Evolutionary conservation across 1,140 invertebrate genomes (phyloP), one percentile per base, ranked within the genome.

Genomic region (Pseudomyrmex pallidus): DNA sequence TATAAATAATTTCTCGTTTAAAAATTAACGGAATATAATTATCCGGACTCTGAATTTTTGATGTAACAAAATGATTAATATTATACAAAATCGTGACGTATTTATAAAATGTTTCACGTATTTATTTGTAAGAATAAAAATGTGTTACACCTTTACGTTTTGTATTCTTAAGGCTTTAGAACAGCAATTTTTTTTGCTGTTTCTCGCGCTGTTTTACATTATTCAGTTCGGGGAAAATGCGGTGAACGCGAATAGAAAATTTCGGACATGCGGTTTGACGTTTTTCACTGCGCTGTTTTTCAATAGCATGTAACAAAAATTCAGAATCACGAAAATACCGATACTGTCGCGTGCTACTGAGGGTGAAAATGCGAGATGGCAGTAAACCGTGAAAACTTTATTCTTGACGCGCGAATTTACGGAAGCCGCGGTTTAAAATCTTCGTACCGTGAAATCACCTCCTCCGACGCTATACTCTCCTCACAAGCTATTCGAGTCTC

Each of bases 371-470:
- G 57, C 20, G 44, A 82, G 74, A 15, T 52, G 52, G 7, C 86
- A 87, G 64, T 83, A 86, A 90, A 76, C 89, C 84, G 86, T 90
- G 72, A 88, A 68, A 62, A 85, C 66, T 90, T 86, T 83, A 87
- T 89, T 90, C 85, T 83, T 77, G 82, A 67, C 68, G 67, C 59
- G 35, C 4, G 67, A 77, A 61, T 59, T 77, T 44, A 63, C 48
- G 22, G 62, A 87, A 85, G 70, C 76, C 82, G 68, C 90, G 87
- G 74, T 74, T 85, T 87, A 80, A 88, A 90, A 87, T 80, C 82
- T 80, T 70, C 72, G 35, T 85, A 84, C 82, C 84, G 85, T 91
- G 72, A 91, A 92, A 92, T 91, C 89, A 83, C 68, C 84, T 88
- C 87, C 88, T 89, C 87, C 74, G 57, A 68, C 83, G 83, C 80